Percentiles rank a stretch among this genome's conserved stretches.
Conservation (phyloP, 1,140 invertebrate genomes). For the Calephelis virginiensis region DNA sequence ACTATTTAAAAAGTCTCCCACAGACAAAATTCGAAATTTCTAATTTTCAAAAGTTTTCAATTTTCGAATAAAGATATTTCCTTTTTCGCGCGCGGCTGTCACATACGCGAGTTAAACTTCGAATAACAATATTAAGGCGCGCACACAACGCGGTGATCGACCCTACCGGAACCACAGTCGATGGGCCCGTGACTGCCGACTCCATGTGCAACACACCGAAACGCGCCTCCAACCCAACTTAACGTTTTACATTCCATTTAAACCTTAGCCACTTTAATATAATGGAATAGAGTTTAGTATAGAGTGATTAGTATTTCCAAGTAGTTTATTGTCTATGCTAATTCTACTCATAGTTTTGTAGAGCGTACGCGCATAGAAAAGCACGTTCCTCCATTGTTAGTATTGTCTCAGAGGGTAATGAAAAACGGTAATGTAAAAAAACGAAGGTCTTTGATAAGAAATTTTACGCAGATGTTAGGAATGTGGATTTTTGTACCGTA, state of each 20-base stretch:
- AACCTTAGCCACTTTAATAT: constrained; percentile 24
- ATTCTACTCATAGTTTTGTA: constrained; percentile 62
- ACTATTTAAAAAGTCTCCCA: constrained; percentile 2
- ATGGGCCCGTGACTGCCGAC: constrained; percentile 66
- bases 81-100: constrained; percentile 43
- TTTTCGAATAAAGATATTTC: constrained; percentile 24
- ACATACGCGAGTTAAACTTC: constrained; percentile 45
- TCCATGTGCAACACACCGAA: constrained; percentile 72
- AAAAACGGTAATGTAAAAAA: constrained; percentile 51
- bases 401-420: constrained; percentile 49
- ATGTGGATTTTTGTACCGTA: constrained; percentile 47
- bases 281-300: constrained; percentile 37
- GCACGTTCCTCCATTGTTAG: constrained; percentile 59
- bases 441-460: constrained; percentile 41
- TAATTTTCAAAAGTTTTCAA: constrained; percentile 30
- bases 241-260: constrained; percentile 22
- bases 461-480: constrained; percentile 48
- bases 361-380: constrained; percentile 68
- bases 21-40: background rate
- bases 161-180: constrained; percentile 75
- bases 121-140: constrained; percentile 55
- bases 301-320: constrained; percentile 20
- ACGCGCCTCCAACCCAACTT: constrained; percentile 51
- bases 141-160: constrained; percentile 68
- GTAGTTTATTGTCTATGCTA: constrained; percentile 32